These are phyloP conservation scores for Drosophila neonasuta DNA, from an alignment of 2,888 invertebrate genomes.

Conservation along the genomic window DNA sequence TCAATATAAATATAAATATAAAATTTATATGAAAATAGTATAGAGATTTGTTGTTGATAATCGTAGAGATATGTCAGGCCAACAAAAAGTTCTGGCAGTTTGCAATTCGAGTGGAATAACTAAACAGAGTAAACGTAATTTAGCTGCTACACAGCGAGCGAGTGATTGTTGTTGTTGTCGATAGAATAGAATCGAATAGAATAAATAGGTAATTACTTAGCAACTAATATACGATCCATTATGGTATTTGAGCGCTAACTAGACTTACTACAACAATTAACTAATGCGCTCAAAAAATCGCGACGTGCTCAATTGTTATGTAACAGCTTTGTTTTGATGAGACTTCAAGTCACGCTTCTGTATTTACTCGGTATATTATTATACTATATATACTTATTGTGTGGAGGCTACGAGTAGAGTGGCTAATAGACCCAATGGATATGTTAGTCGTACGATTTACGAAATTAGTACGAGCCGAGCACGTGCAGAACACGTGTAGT, in stretches of 20 bases:
- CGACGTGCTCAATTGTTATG: slow-evolving; percentile 37
- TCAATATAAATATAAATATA: slow-evolving; percentile 13
- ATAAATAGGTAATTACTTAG: slow-evolving; percentile 11
- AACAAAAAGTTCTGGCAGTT: slow-evolving; percentile 10
- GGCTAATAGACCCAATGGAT: slow-evolving; percentile 71
- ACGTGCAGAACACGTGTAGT: background rate
- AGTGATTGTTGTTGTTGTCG: background rate
- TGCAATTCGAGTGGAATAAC: background rate
- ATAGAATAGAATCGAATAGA: slow-evolving; percentile 1
- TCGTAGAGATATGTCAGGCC: slow-evolving; percentile 7
- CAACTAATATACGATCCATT: slow-evolving; percentile 7
- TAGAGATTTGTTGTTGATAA: slow-evolving; percentile 13
- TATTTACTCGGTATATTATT: slow-evolving; percentile 1
- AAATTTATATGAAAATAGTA: slow-evolving; percentile 1
- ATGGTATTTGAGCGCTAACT: slow-evolving; percentile 48
- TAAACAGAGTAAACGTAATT: background rate
- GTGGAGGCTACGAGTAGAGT: slow-evolving; percentile 36
- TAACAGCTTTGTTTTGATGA: slow-evolving; percentile 57
- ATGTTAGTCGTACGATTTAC: slow-evolving; percentile 54
- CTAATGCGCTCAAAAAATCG: slow-evolving; percentile 54
- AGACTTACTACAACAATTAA: slow-evolving; percentile 47
- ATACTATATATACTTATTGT: background rate
- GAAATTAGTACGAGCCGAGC: slow-evolving; percentile 4
- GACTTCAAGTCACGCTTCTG: slow-evolving; percentile 64
- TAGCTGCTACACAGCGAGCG: background rate